Percentiles rank a stretch among this genome's conserved stretches.
Conservation (phyloP, 2,797 vertebrate genomes). For the Poecilia picta region DNA sequence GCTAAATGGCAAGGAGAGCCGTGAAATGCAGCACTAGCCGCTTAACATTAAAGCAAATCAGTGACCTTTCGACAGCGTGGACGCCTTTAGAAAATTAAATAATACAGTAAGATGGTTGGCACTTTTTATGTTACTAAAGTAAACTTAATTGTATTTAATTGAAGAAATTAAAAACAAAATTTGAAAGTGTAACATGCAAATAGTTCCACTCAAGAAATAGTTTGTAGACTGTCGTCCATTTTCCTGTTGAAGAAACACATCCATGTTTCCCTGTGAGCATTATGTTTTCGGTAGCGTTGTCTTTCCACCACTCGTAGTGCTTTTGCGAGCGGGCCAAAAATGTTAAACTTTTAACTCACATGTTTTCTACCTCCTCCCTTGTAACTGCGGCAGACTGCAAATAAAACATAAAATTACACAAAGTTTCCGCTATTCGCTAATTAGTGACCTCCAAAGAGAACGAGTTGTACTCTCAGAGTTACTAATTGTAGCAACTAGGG, state of each 20-base stretch:
- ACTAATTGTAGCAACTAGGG: not conserved
- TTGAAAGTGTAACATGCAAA: too few relatives aligned
- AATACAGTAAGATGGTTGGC: conserved; percentile 4
- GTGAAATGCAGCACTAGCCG: conserved; percentile 42
- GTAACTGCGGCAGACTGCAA: not conserved
- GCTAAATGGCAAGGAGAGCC: conserved; percentile 57
- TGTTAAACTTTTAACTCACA: not conserved
- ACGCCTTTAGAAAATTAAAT: conserved; percentile 32
- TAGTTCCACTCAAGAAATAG: not conserved
- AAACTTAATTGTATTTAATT: not conserved
- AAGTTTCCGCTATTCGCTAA: not conserved
- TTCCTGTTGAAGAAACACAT: not conserved
- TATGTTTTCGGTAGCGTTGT: not conserved
- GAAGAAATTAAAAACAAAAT: not conserved
- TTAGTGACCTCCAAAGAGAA: not conserved
- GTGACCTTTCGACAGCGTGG: conserved; percentile 26
- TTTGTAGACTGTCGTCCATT: not conserved
- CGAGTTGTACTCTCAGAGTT: not conserved
- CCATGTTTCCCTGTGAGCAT: not conserved
- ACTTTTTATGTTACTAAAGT: not conserved
- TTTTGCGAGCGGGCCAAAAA: too few relatives aligned
- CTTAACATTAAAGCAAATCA: conserved; percentile 13
- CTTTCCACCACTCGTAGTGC: too few relatives aligned
- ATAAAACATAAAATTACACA: not conserved
- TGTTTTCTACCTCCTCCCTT: not conserved